Evolutionary conservation across 2,113 vertebrate species (phyloP).

Genomic region (Cynoglossus semilaevis): DNA sequence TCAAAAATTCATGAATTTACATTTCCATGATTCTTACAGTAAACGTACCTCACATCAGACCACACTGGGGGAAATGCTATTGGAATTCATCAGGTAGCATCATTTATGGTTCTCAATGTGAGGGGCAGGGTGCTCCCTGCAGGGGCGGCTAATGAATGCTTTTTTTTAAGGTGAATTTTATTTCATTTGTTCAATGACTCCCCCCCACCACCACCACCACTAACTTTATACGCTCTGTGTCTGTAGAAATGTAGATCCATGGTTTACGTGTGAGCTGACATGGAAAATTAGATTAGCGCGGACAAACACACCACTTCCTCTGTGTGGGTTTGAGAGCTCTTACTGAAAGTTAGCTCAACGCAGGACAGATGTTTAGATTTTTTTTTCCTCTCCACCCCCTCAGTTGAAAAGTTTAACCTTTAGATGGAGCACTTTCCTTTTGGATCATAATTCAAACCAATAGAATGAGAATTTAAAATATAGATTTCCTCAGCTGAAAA

Average conservation of each 20-base stretch:
- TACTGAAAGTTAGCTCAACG: conserved; percentile 27
- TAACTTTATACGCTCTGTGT: background rate
- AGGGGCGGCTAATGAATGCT: too few species aligned
- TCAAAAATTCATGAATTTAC: too few species aligned
- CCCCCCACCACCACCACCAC: too few species aligned
- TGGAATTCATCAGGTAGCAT: too few species aligned
- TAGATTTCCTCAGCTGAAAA: too few species aligned
- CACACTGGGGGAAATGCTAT: too few species aligned
- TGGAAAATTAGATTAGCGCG: conserved; percentile 41
- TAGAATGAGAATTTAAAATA: background rate
- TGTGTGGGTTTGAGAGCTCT: conserved; percentile 34
- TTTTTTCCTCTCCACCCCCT: conserved; percentile 33
- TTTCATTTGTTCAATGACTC: too few species aligned
- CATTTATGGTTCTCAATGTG: too few species aligned
- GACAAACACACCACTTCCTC: conserved; percentile 36
- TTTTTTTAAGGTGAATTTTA: too few species aligned
- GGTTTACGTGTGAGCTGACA: conserved; percentile 21
- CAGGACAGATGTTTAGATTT: conserved; percentile 48
- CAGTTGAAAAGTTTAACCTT: conserved; percentile 34
- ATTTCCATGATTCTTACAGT: too few species aligned
- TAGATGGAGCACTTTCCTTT: conserved; percentile 18
- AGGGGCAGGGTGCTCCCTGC: too few species aligned
- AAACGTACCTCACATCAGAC: too few species aligned
- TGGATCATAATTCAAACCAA: background rate
- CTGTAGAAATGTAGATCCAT: conserved; percentile 5